A percentile compares a stretch with the other conserved stretches of the same genome.
phyloP scores from a whole-genome alignment of 1,140 invertebrate genomes.

The Drosophila tani region DNA sequence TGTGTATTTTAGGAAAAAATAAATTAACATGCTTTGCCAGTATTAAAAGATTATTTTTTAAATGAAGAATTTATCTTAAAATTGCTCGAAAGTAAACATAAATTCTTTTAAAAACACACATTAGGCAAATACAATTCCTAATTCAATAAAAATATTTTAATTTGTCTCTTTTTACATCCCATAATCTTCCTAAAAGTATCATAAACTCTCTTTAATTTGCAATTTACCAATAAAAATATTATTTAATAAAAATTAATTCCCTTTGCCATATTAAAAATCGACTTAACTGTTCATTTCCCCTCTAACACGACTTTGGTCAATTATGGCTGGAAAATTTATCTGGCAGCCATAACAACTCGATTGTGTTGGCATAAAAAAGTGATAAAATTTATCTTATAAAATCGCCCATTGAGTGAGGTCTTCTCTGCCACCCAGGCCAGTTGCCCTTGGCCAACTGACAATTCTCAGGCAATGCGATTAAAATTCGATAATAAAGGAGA shows the following conservation, averaged over 20 bases:
- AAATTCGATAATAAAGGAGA: constrained; percentile 39
- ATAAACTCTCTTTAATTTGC: not conserved
- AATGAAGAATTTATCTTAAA: not conserved
- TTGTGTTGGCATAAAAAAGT: constrained; percentile 37
- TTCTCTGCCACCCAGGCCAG: not conserved
- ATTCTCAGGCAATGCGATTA: constrained; percentile 31
- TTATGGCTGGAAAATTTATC: constrained; percentile 10
- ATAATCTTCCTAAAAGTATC: too few species aligned
- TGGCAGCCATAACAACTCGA: constrained; percentile 29
- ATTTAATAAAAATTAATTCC: not conserved
- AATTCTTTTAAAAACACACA: not conserved
- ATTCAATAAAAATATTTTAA: not conserved
- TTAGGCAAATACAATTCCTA: not conserved
- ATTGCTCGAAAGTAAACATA: not conserved
- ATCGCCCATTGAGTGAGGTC: constrained; percentile 5
- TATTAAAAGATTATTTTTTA: too few species aligned
- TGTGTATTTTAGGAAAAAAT: not conserved
- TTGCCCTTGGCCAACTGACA: constrained; percentile 32
- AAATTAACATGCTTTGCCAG: too few species aligned
- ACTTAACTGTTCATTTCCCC: not conserved
- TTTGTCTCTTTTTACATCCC: too few species aligned
- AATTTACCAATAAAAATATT: not conserved
- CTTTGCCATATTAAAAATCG: not conserved
- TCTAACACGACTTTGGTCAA: not conserved
- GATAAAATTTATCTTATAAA: constrained; percentile 28